A percentile compares a stretch with the other conserved stretches of the same genome.
Conservation (phyloP, 1,140 invertebrate genomes). For the Episyrphus balteatus region DNA sequence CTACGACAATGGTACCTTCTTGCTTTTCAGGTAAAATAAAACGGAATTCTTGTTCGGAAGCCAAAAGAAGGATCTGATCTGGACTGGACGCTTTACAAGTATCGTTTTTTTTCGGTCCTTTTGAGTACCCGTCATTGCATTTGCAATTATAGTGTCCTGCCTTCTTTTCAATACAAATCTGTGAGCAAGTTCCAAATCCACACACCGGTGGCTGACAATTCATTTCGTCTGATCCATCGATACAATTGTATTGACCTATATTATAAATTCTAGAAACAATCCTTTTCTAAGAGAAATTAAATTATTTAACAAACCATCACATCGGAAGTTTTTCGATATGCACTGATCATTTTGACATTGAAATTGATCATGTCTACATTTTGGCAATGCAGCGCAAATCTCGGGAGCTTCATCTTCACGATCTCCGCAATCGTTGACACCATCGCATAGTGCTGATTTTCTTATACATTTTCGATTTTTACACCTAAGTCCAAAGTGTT, state of each 20-base stretch:
- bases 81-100: conserved; percentile 45
- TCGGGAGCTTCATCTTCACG: conserved; percentile 45
- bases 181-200: conserved; percentile 59
- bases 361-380: conserved; percentile 60
- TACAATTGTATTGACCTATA: conserved; percentile 43
- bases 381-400: conserved; percentile 49
- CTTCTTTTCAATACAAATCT: conserved; percentile 60
- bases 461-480: conserved; percentile 52
- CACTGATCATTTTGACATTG: conserved; percentile 62
- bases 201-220: conserved; percentile 61
- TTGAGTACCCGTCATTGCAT: conserved; percentile 54
- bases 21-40: conserved; percentile 51
- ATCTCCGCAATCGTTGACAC: conserved; percentile 53
- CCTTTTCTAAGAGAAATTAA: background rate
- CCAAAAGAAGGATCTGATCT: conserved; percentile 48
- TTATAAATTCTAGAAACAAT: background rate
- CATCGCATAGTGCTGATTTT: conserved; percentile 55
- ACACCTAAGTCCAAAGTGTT: conserved; percentile 42
- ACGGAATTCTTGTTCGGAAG: conserved; percentile 50
- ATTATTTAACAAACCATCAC: conserved; percentile 41
- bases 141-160: conserved; percentile 49
- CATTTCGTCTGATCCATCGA: conserved; percentile 53
- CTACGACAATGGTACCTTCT: conserved; percentile 37
- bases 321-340: conserved; percentile 62
- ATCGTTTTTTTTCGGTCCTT: conserved; percentile 36